Base-by-base conservation (phyloP, 2,113 vertebrate species). In the Gymnocephalus cernua region DNA sequence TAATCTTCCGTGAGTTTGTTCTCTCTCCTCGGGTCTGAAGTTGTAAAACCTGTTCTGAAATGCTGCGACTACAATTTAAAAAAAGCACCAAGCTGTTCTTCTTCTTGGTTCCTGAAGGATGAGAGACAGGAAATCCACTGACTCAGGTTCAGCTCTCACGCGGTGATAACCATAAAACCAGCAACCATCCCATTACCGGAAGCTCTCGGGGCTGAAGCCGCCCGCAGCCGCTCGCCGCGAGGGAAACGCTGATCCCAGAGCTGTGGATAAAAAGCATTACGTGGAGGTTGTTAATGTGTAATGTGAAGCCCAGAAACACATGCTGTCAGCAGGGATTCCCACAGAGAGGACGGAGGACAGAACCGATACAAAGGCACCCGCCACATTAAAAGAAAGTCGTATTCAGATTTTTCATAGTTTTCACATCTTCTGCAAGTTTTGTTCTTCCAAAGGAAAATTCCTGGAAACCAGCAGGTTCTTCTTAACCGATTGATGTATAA, bases 301-400 rank as follows among this genome's bases (percentile, higher is more conserved):
- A 80, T 65, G 74, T 77, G 51, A 21, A 41, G 16, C 54, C 77
- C 45, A 73, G 59, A 78, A 74, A 75, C 63, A 29, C n/a, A 2
- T 69, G 67, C 63, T 75, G 74, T 86, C 87, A 80, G 86, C 89
- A 72, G 84, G 79, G 84, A 78, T 61, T 64, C 77, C 77, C 80
- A 68, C 65, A 5, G 57, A 68, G 27, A 63, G 44, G n/a, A n/a
- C n/a, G n/a, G n/a, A 6, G 29, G 53, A 18, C 8, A 4, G 50
- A 1, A 32, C 32, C 4, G 6, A 6, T 32, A 32, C 32, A 6
- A 32, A 32, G 32, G 4, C 32, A 32, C 0, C 32, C 32, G 32
- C 32, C 32, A 32, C 32, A 32, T 32, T 32, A 6, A 32, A 32
- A 32, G 32, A 32, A 32, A 32, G 32, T 32, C 32, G 5, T 32